Conservation (phyloP, 2,888 invertebrate genomes). For the Atethmia centrago region DNA sequence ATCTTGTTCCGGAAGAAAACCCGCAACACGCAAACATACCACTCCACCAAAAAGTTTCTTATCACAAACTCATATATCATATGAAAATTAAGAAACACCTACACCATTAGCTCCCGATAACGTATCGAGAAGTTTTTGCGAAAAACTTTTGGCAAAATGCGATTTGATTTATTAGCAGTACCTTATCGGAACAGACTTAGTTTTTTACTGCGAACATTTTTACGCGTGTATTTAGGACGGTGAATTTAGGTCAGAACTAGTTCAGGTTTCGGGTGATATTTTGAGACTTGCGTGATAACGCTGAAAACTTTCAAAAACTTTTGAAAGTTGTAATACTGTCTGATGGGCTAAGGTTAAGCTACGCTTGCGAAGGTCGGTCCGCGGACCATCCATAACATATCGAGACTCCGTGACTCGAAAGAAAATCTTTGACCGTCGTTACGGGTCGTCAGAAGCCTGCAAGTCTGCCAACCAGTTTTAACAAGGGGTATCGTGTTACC, state of each 20-base stretch:
- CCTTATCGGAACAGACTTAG: constrained; percentile 45
- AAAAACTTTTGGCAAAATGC: constrained; percentile 50
- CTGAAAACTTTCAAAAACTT: background rate
- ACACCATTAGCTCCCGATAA: constrained; percentile 50
- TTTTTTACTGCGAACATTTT: constrained; percentile 49
- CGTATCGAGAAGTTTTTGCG: constrained; percentile 49
- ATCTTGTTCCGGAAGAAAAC: background rate
- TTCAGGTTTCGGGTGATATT: background rate
- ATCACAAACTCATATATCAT: constrained; percentile 58
- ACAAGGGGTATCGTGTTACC: too few relatives aligned
- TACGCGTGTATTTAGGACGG: constrained; percentile 18
- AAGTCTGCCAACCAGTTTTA: too few relatives aligned
- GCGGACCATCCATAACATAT: too few relatives aligned
- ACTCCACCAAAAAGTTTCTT: constrained; percentile 45
- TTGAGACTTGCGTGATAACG: background rate
- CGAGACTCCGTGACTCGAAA: too few relatives aligned
- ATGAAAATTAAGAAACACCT: constrained; percentile 64
- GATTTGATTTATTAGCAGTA: constrained; percentile 64
- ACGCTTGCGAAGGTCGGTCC: too few relatives aligned
- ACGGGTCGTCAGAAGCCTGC: too few relatives aligned
- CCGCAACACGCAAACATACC: background rate
- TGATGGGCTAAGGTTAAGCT: too few relatives aligned
- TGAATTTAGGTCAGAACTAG: background rate
- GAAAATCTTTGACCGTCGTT: too few relatives aligned
- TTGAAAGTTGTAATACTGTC: background rate